A percentile compares a stretch with the other conserved stretches of the same genome.
phyloP scores from a whole-genome alignment of 2,888 invertebrate genomes.

The Drosophila percnosoma region DNA sequence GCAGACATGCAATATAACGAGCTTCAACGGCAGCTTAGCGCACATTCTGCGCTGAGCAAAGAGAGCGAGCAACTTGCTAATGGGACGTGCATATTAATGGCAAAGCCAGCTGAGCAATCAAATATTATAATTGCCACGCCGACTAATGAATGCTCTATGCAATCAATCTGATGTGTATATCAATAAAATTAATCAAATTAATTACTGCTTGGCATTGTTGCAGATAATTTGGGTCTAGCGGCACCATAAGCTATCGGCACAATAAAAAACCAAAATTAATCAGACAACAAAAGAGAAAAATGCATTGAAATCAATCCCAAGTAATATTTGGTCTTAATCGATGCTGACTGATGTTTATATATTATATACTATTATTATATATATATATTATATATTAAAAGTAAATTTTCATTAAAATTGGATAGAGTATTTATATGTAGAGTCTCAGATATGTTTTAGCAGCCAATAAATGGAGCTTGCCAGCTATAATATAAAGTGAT shows the following conservation, averaged over 20 bases:
- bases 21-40: constrained; percentile 44
- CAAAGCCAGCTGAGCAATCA: constrained; percentile 16
- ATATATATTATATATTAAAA: too few relatives aligned
- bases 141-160: constrained; percentile 29
- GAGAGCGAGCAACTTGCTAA: constrained; percentile 32
- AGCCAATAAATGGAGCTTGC: constrained; percentile 4
- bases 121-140: constrained; percentile 16
- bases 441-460: background rate
- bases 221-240: background rate
- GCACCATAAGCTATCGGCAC: constrained; percentile 20
- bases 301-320: background rate
- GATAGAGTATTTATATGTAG: background rate
- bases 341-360: background rate
- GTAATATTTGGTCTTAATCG: too few relatives aligned
- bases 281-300: background rate
- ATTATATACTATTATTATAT: too few relatives aligned
- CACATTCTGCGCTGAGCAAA: constrained; percentile 8
- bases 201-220: background rate
- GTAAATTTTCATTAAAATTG: background rate
- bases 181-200: background rate
- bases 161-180: background rate
- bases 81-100: constrained; percentile 57
- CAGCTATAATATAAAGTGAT: constrained; percentile 14
- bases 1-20: constrained; percentile 52
- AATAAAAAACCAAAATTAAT: constrained; percentile 4